These are phyloP conservation scores for Capromys pilorides DNA, from an alignment of 2,797 vertebrate species.

Conservation along the genomic window DNA sequence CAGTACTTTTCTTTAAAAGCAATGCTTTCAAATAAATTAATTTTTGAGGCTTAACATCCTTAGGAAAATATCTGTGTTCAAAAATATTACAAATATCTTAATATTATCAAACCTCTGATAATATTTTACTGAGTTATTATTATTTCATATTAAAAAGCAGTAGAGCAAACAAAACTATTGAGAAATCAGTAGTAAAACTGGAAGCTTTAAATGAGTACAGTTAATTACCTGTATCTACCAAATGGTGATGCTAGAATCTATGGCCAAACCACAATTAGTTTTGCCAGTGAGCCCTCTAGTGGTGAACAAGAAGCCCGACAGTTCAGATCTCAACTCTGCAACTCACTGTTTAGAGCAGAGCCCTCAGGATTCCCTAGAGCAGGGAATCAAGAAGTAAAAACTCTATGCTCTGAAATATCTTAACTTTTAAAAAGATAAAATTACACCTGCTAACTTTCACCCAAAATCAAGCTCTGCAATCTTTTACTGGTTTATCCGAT, in stretches of 20 bases:
- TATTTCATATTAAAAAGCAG: slow-evolving; percentile 52
- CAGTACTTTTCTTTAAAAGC: slow-evolving; percentile 30
- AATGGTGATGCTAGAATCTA: slow-evolving; percentile 33
- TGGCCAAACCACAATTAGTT: slow-evolving; percentile 19
- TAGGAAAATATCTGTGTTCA: background rate
- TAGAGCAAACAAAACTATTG: slow-evolving; percentile 21
- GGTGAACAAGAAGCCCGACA: slow-evolving; percentile 56
- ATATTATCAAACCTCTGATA: background rate
- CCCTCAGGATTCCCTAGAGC: background rate
- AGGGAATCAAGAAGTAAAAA: background rate
- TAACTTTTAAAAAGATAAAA: slow-evolving; percentile 27
- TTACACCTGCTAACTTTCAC: background rate
- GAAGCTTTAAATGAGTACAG: slow-evolving; percentile 37
- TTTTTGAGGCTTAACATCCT: background rate
- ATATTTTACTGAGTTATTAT: slow-evolving; percentile 13
- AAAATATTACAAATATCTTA: slow-evolving; percentile 24
- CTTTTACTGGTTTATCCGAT: slow-evolving; percentile 28
- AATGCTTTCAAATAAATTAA: slow-evolving; percentile 43
- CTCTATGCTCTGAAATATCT: background rate
- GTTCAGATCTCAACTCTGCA: slow-evolving; percentile 24
- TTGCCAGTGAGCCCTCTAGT: slow-evolving; percentile 70
- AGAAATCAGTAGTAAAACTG: slow-evolving; percentile 24
- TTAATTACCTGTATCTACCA: background rate
- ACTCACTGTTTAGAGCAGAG: background rate
- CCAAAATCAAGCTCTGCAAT: slow-evolving; percentile 20